These are phyloP conservation scores for Bombus soroeensis DNA, from an alignment of 1,140 invertebrate species.

Conservation along the genomic window DNA sequence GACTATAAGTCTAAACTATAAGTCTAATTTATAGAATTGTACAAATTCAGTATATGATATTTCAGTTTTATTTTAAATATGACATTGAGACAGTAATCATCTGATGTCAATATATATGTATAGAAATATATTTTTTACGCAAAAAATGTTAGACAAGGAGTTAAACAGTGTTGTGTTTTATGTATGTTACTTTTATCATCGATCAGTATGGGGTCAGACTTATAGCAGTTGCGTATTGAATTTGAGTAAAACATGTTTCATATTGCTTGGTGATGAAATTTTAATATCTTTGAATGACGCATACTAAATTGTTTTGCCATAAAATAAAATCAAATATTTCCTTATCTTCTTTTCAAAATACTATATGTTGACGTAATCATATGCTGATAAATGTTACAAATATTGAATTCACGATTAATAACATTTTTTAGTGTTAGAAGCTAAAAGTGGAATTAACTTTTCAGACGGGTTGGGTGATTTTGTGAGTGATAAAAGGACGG, in stretches of 20 bases:
- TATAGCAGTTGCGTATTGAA: neutral
- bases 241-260: neutral
- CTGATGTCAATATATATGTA: neutral
- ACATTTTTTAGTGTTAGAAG: neutral
- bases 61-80: neutral
- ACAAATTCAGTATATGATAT: neutral
- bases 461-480: conserved; percentile 49
- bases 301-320: neutral
- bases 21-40: too few relatives aligned
- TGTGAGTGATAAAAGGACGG: conserved; percentile 14
- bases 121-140: neutral
- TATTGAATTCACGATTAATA: neutral
- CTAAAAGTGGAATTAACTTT: conserved; percentile 1
- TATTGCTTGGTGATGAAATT: neutral
- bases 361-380: neutral
- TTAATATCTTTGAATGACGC: neutral
- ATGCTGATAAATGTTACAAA: too few relatives aligned
- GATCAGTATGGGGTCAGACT: neutral
- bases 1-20: too few relatives aligned
- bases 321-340: neutral
- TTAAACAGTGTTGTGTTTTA: neutral
- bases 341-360: neutral
- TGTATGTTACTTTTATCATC: neutral
- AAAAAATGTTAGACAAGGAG: neutral
- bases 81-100: neutral